phyloP scores from a whole-genome alignment of 2,888 invertebrate genomes.

The Nowickia ferox region DNA sequence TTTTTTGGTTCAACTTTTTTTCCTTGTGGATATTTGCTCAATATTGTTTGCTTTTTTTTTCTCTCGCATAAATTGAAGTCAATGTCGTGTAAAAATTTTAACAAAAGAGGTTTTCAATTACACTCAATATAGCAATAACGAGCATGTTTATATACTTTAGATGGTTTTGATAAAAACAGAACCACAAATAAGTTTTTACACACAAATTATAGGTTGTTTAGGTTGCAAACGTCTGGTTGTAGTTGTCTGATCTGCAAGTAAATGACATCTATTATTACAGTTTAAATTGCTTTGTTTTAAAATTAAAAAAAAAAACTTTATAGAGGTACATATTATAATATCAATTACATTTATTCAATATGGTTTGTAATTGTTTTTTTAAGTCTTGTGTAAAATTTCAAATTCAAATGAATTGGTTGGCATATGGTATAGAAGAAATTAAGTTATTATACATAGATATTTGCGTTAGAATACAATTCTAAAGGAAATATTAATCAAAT shows the following conservation, averaged over 20 bases:
- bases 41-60: constrained; percentile 34
- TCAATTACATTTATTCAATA: constrained; percentile 59
- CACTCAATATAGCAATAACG: constrained; percentile 58
- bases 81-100: constrained; percentile 63
- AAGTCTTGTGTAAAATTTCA: constrained; percentile 34
- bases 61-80: constrained; percentile 59
- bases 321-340: constrained; percentile 51
- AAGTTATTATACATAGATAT: not conserved
- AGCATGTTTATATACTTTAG: constrained; percentile 30
- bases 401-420: constrained; percentile 47
- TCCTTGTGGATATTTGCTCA: constrained; percentile 48
- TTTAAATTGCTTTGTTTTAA: constrained; percentile 25
- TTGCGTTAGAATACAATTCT: constrained; percentile 29
- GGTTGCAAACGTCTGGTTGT: constrained; percentile 39
- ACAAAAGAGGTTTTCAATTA: constrained; percentile 65
- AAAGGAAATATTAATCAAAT: constrained; percentile 56
- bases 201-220: constrained; percentile 54
- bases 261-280: constrained; percentile 58
- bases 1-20: constrained; percentile 1
- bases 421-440: constrained; percentile 54
- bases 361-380: constrained; percentile 41
- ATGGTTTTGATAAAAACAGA: constrained; percentile 36
- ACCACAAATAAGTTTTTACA: constrained; percentile 41
- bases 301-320: constrained; percentile 21
- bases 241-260: constrained; percentile 58